Evolutionary conservation across 1,140 invertebrate genomes (phyloP).

Genomic region (Conopomorpha cramerella): DNA sequence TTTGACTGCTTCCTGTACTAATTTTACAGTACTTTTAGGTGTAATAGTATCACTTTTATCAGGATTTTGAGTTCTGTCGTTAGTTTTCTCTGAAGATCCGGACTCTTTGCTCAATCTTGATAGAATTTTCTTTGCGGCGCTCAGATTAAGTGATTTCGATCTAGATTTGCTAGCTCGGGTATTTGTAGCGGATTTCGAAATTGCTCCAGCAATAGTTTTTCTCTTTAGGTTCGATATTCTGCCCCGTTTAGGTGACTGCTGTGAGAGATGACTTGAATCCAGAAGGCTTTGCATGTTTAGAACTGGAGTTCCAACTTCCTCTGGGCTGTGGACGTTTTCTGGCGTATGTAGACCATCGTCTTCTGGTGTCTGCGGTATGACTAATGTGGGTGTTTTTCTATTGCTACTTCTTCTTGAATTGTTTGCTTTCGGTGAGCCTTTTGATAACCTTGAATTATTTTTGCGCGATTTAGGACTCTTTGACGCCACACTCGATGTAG

Average conservation of each 20-base stretch:
- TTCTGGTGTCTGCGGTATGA: too few species aligned
- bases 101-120: slow-evolving; percentile 12
- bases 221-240: slow-evolving; percentile 9
- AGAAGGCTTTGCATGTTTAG: slow-evolving; percentile 31
- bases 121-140: slow-evolving; percentile 7
- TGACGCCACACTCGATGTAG: too few species aligned
- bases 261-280: slow-evolving; percentile 16
- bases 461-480: too few species aligned
- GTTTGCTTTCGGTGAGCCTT: too few species aligned
- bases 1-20: slow-evolving; percentile 39
- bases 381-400: too few species aligned
- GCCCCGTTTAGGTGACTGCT: slow-evolving; percentile 5
- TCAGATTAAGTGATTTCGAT: slow-evolving; percentile 18
- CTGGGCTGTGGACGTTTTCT: slow-evolving; percentile 21
- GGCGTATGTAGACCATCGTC: slow-evolving; percentile 21
- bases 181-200: slow-evolving; percentile 7
- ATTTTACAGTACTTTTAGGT: slow-evolving; percentile 35
- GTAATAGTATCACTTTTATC: slow-evolving; percentile 28
- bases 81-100: slow-evolving; percentile 8
- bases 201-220: slow-evolving; percentile 17
- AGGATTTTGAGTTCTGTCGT: slow-evolving; percentile 7
- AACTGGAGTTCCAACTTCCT: slow-evolving; percentile 27
- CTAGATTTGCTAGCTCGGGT: slow-evolving; percentile 10
- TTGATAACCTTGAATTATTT: too few species aligned
- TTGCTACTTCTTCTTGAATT: too few species aligned